phyloP scores from a whole-genome alignment of 2,797 vertebrate species.

The Myripristis murdjan region DNA sequence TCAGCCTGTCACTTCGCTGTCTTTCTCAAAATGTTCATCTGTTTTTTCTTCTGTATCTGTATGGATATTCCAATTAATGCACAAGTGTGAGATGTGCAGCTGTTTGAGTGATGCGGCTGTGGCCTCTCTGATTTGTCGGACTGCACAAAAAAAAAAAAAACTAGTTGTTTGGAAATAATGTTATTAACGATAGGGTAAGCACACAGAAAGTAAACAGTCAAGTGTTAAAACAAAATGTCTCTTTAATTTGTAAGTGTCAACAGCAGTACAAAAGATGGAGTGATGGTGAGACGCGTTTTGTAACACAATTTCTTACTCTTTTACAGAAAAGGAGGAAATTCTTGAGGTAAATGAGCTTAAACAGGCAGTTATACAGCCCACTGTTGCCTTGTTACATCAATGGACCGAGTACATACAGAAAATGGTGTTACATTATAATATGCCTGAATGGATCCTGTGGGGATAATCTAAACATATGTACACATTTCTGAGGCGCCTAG shows the following conservation, averaged over 20 bases:
- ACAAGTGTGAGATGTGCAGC: no score
- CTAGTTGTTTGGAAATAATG: not conserved
- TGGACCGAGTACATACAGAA: constrained; percentile 88
- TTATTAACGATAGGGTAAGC: not conserved
- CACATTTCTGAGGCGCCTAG: constrained; percentile 91
- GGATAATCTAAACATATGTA: constrained; percentile 86
- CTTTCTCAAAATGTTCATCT: not conserved
- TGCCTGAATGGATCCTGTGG: constrained; percentile 93
- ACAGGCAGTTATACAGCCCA: constrained; percentile 92
- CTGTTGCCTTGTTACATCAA: constrained; percentile 90
- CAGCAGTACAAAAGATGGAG: constrained; percentile 99
- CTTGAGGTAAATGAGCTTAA: constrained; percentile 99
- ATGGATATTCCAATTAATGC: no score
- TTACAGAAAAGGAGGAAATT: constrained; percentile 97
- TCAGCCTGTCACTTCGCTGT: not conserved
- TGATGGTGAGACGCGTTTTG: constrained; percentile 95
- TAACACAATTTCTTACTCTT: constrained; percentile 83
- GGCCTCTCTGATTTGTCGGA: not conserved
- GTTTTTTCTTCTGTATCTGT: not conserved
- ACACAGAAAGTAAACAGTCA: constrained; percentile 61
- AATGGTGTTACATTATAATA: constrained; percentile 92
- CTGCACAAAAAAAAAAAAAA: not conserved
- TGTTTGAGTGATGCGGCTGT: no score
- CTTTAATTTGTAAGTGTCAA: constrained; percentile 99
- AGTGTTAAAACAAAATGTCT: constrained; percentile 99